Base-by-base conservation (phyloP, 2,888 invertebrate species). In the Crematogaster levior region DNA sequence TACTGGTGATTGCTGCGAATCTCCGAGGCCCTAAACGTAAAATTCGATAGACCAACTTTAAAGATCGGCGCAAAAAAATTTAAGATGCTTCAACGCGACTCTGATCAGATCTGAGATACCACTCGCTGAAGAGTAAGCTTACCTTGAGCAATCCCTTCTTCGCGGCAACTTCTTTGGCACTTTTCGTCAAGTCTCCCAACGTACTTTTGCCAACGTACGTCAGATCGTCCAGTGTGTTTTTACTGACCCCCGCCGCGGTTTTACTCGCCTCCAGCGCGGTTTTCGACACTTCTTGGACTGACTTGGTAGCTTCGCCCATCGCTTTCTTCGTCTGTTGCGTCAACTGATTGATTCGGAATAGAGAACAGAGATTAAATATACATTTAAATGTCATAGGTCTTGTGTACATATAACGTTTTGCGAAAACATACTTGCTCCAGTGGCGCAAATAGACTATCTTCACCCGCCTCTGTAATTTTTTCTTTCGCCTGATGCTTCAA, bases 131-230 rank as follows among this genome's bases (percentile, higher is more conserved):
- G 27, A 12, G 15, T n/a, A 10, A 5, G 9, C 60, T 88, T 94
- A 97, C 97, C 95, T 98, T 97, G 68, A 98, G 95, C 74, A 98
- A 95, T 83, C 98, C 98, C 93, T 98, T 97, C 93, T 98, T 98
- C 0, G 97, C 95, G 3, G 97, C 98, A 1, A 95, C 98, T 95
- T 98, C 98, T 92, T 98, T 98, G 1, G 98, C 98, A 91, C 97
- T 98, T 95, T 98, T 98, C 0, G 98, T 98, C 24, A 98, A 95
- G 94, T 98, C 98, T 0, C 98, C 98, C 58, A 98, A 95, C 0
- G 98, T 98, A 40, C 97, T 98, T 93, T 98, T 98, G n/a, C 98
- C 97, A 5, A 98, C 98, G 91, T 98, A 98, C 0, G 98, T 97
- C 34, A 98, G 95, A 93, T 98, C 98, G 84, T 98, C 98, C 6